Evolutionary conservation across 2,113 vertebrate species (phyloP), one percentile per base, ranked within the genome.

Genomic region (Sinocyclocheilus anshuiensis): DNA sequence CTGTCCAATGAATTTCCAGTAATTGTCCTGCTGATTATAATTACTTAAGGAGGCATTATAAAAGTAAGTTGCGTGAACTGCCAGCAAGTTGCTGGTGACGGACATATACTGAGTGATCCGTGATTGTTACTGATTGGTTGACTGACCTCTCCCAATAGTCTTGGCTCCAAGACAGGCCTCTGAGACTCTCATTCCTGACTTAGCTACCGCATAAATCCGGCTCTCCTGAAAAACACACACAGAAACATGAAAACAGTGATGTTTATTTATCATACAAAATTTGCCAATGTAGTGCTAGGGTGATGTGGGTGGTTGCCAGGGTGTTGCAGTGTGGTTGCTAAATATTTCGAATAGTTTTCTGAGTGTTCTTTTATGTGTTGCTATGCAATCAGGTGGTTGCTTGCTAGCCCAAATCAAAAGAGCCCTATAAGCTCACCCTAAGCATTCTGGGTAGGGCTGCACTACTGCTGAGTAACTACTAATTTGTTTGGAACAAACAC

Each of bases 161-260:
- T 95, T 93, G 81, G 91, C 92, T 90, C 90, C 93, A 26, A 86
- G 45, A 42, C 91, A 74, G 20, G 93, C 94, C 91, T 97, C 96
- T 10, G 96, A 97, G 15, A 97, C 92, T 86, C 96, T 95, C 96
- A 97, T 95, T 85, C 96, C 97, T 86, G 95, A 96, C 84, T 96
- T 97, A 4, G 97, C 97, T 84, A 97, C 95, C 16, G 96, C 96
- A 26, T 97, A 97, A 89, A 97, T 97, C 33, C 95, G 95, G 90
- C 96, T 96, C 91, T 97, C 96, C 96, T 97, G 91, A 55, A 95
- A 91, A 36, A 48, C 45, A 89, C 29, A 18, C 86, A 71, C 3
- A 85, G 26, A 86, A 42, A 79, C 18, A 81, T 24, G 7, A 50
- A 57, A 36, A 57, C 22, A 75, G 15, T 20, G 11, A 15, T 50